Evolutionary conservation across 92 coral and sea anemone genomes (phyloP), one percentile per base, ranked within the genome.

Genomic region (Pocillopora meandrina): DNA sequence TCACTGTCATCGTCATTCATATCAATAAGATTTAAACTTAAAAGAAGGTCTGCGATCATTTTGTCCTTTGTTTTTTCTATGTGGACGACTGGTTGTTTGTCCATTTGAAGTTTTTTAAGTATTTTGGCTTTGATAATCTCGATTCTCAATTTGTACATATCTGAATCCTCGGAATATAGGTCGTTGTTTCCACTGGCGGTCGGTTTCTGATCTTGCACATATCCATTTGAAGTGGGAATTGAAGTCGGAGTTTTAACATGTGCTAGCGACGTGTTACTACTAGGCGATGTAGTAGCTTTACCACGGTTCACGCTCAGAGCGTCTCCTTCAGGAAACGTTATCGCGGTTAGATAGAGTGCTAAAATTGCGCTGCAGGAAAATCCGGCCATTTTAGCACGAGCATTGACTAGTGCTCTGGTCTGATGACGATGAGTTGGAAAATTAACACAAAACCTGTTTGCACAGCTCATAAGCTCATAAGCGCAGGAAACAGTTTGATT

Each of bases 391-490:
- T 63, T 63, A 74, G 70, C 16, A 82, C 63, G 79, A 82, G 86
- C 59, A 62, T 47, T 47, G n/a, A 64, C 74, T 55, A 23, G 63
- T 21, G 64, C 15, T 49, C 15, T 73, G 73, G 94, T 76, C 84
- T 87, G 85, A 67, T 58, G 23, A 20, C 72, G 87, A 71, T 76
- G 87, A 74, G 89, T 75, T 71, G 75, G 73, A 79, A 78, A 83
- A 80, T 91, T 88, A 89, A 49, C 90, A 84, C 82, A 79, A 79
- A 71, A 88, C 88, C 92, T 84, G 92, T 89, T 89, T 89, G 92
- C 89, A 89, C 57, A 84, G 90, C 94, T 88, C 87, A 81, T 84
- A 80, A 77, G 89, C 92, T 78, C 80, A 83, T 83, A 88, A 84
- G 87, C 91, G 87, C 91, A 84, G 87, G 94, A 88, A 88, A 71